A percentile compares a stretch with the other conserved stretches of the same genome.
These are phyloP conservation scores for Metellina segmentata DNA, from an alignment of 2,888 invertebrate genomes.

Conservation along the genomic window DNA sequence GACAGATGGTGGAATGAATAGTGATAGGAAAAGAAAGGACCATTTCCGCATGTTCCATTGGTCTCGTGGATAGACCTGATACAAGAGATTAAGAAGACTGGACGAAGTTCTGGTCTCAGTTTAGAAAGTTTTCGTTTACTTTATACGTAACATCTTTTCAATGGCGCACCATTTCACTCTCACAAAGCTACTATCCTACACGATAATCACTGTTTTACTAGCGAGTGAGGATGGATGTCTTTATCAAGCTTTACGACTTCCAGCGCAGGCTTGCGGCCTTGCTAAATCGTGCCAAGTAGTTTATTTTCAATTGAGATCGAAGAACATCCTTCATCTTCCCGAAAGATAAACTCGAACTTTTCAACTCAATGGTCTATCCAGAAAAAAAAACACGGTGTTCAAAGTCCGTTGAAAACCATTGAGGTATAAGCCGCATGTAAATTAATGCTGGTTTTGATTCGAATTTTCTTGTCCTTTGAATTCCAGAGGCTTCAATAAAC, in stretches of 20 bases:
- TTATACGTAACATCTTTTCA: slow-evolving; percentile 28
- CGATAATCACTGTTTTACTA: slow-evolving; percentile 15
- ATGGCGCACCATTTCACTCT: slow-evolving; percentile 6
- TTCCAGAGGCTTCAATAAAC: too few relatives aligned
- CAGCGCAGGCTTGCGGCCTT: slow-evolving; percentile 5
- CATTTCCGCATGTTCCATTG: not conserved
- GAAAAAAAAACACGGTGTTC: too few relatives aligned
- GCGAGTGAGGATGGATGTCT: not conserved
- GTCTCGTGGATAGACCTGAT: not conserved
- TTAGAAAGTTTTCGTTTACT: slow-evolving; percentile 2
- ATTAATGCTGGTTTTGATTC: too few relatives aligned
- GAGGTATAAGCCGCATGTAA: too few relatives aligned
- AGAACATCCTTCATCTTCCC: not conserved
- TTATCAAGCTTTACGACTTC: not conserved
- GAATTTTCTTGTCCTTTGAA: too few relatives aligned
- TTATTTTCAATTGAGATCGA: not conserved
- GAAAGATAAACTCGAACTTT: not conserved
- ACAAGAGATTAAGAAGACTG: not conserved
- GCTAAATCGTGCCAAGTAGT: not conserved
- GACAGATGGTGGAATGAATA: not conserved
- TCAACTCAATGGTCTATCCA: too few relatives aligned
- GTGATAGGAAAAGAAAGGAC: not conserved
- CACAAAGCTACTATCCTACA: slow-evolving; percentile 7
- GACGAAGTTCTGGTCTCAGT: not conserved
- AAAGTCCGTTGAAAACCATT: too few relatives aligned